Conservation (phyloP, 2,113 vertebrate genomes). For the Actinemys pallida region DNA sequence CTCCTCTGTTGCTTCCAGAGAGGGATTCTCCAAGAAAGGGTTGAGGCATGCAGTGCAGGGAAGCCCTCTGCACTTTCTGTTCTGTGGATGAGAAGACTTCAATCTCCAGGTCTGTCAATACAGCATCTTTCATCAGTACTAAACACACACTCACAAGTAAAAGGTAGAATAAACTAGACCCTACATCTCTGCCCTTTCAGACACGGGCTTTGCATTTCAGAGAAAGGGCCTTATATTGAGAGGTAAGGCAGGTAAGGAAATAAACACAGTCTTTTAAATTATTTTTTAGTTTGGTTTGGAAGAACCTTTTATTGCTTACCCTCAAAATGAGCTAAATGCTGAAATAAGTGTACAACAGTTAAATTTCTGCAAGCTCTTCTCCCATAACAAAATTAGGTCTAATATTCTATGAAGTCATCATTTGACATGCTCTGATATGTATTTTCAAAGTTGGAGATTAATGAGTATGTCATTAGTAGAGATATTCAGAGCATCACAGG, state of each 20-base stretch:
- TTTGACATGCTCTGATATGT: background rate
- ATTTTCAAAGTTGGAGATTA: constrained; percentile 33
- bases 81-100: background rate
- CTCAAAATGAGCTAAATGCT: background rate
- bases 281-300: background rate
- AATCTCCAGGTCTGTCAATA: fast-evolving
- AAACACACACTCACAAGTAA: background rate
- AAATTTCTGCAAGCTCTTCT: background rate
- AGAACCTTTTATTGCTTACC: background rate
- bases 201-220: background rate
- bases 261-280: background rate
- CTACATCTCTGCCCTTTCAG: background rate
- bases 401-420: background rate
- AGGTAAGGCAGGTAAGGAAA: background rate
- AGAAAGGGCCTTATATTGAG: background rate
- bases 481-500: background rate
- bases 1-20: background rate
- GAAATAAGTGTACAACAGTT: background rate
- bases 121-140: background rate
- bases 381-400: background rate
- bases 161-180: background rate
- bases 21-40: background rate
- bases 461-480: constrained; percentile 6
- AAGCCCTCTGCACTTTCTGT: background rate
- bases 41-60: background rate